These are phyloP conservation scores for Saccopteryx leptura DNA, from an alignment of 2,113 vertebrate species.

Conservation along the genomic window DNA sequence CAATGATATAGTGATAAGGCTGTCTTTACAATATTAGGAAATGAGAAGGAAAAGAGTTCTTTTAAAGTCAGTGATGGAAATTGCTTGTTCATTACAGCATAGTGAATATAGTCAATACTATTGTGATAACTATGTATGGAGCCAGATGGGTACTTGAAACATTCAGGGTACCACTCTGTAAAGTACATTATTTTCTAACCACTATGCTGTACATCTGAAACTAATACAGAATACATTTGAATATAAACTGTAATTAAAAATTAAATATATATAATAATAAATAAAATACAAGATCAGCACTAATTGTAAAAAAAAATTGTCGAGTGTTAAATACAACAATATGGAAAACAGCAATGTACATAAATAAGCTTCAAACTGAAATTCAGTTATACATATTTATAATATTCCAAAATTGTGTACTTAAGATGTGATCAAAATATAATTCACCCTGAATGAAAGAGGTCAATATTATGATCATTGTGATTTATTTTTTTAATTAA, in stretches of 20 bases:
- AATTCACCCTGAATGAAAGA: not conserved
- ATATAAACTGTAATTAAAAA: not conserved
- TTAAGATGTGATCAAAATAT: conserved; percentile 10
- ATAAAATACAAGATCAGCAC: not conserved
- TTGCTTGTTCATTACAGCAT: not conserved
- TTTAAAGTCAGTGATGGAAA: not conserved
- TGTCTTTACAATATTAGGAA: not conserved
- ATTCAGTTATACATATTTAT: not conserved
- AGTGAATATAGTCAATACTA: not conserved
- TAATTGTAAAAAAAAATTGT: not conserved
- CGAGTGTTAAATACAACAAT: not conserved
- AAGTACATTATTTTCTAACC: not conserved
- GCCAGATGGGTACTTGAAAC: not conserved
- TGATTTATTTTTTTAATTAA: conserved; percentile 24
- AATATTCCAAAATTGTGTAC: not conserved
- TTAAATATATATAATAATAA: not conserved
- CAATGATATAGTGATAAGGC: not conserved
- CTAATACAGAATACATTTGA: not conserved
- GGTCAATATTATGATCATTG: not conserved
- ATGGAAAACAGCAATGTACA: not conserved
- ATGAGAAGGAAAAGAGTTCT: not conserved
- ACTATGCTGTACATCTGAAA: not conserved
- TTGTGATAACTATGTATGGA: not conserved
- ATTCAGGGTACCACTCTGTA: not conserved
- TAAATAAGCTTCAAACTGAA: not conserved